Evolutionary conservation across 2,888 invertebrate genomes (phyloP).

Genomic region (Dryobotodes eremita): DNA sequence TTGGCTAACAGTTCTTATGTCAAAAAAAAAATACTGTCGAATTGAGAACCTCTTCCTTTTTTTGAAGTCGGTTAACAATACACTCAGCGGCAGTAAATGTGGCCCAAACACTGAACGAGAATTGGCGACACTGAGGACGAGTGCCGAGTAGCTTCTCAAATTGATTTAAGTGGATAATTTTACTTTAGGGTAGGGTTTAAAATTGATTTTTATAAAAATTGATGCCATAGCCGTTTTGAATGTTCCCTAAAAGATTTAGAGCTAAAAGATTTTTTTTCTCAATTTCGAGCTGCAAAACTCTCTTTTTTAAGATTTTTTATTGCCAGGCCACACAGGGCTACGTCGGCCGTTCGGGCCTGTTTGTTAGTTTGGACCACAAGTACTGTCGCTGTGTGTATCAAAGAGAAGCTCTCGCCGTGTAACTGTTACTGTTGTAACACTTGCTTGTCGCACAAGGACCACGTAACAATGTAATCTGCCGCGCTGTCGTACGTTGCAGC

Average conservation of each 20-base stretch:
- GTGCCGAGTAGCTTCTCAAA: neutral
- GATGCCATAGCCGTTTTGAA: neutral
- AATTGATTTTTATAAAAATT: neutral
- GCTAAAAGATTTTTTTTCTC: neutral
- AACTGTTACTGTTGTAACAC: neutral
- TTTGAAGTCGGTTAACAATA: too few relatives aligned
- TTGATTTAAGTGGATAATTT: neutral
- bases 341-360: too few relatives aligned
- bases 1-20: neutral
- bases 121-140: neutral
- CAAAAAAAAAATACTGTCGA: too few relatives aligned
- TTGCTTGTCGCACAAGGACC: neutral
- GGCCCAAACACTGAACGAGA: neutral
- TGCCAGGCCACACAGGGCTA: neutral
- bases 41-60: too few relatives aligned
- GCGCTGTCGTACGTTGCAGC: conserved; percentile 14
- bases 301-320: neutral
- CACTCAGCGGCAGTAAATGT: neutral
- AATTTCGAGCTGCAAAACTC: neutral
- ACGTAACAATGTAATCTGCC: neutral
- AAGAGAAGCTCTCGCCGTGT: neutral
- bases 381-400: neutral
- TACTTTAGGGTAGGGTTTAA: neutral
- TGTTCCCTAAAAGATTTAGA: neutral
- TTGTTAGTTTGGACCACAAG: too few relatives aligned